Base-by-base conservation (phyloP, 2,797 vertebrate species). In the Scarus forsteni region DNA sequence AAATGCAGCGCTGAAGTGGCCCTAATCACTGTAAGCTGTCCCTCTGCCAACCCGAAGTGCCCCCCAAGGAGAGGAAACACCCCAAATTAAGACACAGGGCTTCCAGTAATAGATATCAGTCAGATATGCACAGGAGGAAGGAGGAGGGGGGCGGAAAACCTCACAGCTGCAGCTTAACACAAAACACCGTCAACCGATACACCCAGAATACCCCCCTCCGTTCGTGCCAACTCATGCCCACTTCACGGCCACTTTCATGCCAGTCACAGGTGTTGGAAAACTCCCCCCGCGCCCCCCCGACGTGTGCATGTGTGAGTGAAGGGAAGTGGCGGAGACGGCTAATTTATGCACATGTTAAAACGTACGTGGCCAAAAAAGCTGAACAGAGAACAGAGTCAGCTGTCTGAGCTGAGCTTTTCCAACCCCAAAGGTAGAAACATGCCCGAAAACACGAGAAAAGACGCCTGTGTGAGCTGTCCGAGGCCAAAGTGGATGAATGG, bases 11-110 rank as follows among this genome's bases (percentile, higher is more conserved):
- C 61, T 18, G 75, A 46, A 49, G 69, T 63, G 84, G 84, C 70
- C 77, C 90, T 90, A 84, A 89, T 88, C 87, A 79, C 83, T 84
- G 80, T 75, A 81, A 85, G 84, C 83, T 81, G 80, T 85, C 75
- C 87, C 84, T 43, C 61, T 60, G 66, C 68, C 68, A 83, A 73
- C 69, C 70, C 40, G 40, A 48, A 19, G 63, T 51, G 70, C 84
- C 73, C 85, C 52, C 50, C 18, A 27, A 61, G 58, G 86, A 81
- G 85, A 74, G 78, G 68, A 66, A 67, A 73, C 50, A 60, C 73
- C 84, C 85, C 73, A 83, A 89, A 90, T 88, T 85, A 86, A 88
- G 82, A 85, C 81, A 79, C 79, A 75, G 14, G 60, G 50, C 75
- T 86, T 88, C 88, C 84, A 83, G 75, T 89, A 87, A 88, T 87